These are phyloP conservation scores for Echinometra lucunter DNA, from an alignment of 53 echinoderm and acorn worm genomes.

Conservation along the genomic window DNA sequence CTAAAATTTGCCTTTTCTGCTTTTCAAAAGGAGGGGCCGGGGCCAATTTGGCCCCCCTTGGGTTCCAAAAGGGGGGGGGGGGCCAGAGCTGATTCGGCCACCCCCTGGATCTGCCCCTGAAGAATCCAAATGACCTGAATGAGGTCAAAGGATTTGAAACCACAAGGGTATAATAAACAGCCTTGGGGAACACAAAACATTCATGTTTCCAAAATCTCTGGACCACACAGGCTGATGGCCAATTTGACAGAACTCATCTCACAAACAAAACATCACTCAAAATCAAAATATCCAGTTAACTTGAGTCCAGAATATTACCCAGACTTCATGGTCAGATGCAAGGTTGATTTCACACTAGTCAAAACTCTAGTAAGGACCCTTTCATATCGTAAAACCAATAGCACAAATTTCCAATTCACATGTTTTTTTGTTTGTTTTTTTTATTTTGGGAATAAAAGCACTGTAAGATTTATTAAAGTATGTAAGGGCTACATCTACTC, in stretches of 20 bases:
- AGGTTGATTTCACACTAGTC: background rate
- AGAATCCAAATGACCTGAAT: background rate
- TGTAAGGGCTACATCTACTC: too few relatives aligned
- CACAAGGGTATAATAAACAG: slow-evolving; percentile 18
- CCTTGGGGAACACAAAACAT: slow-evolving; percentile 24
- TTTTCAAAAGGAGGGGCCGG: too few relatives aligned
- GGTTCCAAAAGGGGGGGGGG: too few relatives aligned
- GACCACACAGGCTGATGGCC: background rate
- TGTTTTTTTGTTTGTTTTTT: too few relatives aligned
- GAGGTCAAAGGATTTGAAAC: background rate
- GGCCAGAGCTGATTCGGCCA: too few relatives aligned
- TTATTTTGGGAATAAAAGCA: too few relatives aligned
- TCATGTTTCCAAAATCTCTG: background rate
- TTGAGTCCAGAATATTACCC: background rate
- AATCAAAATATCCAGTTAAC: background rate
- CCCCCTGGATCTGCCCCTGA: too few relatives aligned
- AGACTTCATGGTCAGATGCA: background rate
- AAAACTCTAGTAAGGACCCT: background rate
- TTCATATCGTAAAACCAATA: background rate
- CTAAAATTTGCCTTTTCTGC: too few relatives aligned
- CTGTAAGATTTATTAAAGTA: too few relatives aligned
- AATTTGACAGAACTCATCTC: background rate
- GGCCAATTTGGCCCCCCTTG: too few relatives aligned
- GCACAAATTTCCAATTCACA: too few relatives aligned
- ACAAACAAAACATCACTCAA: slow-evolving; percentile 37